Percentiles rank a stretch among this genome's conserved stretches.
These are phyloP conservation scores for Ramphastos sulfuratus DNA, from an alignment of 2,113 vertebrate genomes.

Conservation along the genomic window DNA sequence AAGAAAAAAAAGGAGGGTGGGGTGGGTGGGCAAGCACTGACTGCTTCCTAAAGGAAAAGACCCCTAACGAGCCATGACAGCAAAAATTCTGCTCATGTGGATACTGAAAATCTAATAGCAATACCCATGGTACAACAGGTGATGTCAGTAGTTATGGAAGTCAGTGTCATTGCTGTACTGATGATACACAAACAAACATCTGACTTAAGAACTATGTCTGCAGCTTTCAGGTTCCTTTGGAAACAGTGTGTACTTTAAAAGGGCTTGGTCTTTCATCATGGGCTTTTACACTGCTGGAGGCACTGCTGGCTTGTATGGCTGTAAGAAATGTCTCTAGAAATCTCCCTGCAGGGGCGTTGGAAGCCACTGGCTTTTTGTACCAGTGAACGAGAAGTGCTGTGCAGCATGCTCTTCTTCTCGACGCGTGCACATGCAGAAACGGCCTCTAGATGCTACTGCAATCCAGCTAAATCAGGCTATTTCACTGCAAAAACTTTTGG, in stretches of 20 bases:
- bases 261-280: not conserved
- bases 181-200: not conserved
- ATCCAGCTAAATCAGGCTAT: not conserved
- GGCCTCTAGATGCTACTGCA: constrained; percentile 48
- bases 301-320: not conserved
- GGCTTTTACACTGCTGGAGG: not conserved
- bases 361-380: not conserved
- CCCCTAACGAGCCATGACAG: not conserved
- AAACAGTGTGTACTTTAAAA: not conserved
- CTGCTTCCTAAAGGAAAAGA: not conserved
- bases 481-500: not conserved
- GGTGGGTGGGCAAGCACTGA: not conserved
- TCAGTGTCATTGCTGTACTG: too few relatives aligned
- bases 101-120: not conserved
- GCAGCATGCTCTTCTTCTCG: accelerated
- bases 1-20: too few relatives aligned
- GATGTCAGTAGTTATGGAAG: not conserved
- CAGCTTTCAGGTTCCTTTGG: not conserved
- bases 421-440: not conserved
- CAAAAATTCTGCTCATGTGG: not conserved
- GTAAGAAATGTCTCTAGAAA: not conserved
- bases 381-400: accelerated
- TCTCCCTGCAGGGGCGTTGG: not conserved
- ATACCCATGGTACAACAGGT: not conserved
- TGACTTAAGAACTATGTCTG: not conserved